Evolutionary conservation across 2,888 invertebrate genomes (phyloP).

Genomic region (Hypselothyrea guttata): DNA sequence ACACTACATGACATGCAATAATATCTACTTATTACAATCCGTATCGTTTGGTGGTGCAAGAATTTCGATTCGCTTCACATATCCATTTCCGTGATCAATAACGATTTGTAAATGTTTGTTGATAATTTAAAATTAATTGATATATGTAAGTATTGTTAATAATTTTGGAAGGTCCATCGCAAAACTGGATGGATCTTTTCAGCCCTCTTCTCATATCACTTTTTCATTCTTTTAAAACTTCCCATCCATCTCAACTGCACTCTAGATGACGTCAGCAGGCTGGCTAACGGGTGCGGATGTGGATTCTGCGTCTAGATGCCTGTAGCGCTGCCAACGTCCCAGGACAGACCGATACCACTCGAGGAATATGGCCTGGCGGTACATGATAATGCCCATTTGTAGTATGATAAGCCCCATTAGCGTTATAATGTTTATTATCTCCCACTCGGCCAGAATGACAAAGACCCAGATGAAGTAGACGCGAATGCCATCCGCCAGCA

Average conservation of each 20-base stretch:
- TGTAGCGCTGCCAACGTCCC: conserved; percentile 69
- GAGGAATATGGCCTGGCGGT: conserved; percentile 86
- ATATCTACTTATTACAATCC: no score
- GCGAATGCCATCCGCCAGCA: conserved; percentile 94
- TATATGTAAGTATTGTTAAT: conserved; percentile 6
- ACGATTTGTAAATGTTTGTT: no score
- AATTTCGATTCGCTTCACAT: no score
- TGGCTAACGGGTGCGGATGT: conserved; percentile 61
- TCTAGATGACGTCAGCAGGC: conserved; percentile 77
- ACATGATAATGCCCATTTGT: conserved; percentile 91
- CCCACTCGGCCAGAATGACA: conserved; percentile 89
- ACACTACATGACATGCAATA: no score
- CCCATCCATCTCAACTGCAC: background rate
- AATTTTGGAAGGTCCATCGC: conserved; percentile 35
- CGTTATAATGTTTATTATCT: conserved; percentile 90
- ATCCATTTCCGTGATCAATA: no score
- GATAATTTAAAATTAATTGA: no score
- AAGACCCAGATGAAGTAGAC: conserved; percentile 95
- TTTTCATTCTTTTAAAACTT: conserved; percentile 46
- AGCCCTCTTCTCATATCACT: conserved; percentile 64
- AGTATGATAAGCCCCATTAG: conserved; percentile 89
- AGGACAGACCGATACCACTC: conserved; percentile 70
- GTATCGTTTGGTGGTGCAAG: no score
- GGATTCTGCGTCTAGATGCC: conserved; percentile 59
- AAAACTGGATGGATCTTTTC: conserved; percentile 28